Base-by-base conservation (phyloP, 2,113 vertebrate genomes). In the Helogale parvula region DNA sequence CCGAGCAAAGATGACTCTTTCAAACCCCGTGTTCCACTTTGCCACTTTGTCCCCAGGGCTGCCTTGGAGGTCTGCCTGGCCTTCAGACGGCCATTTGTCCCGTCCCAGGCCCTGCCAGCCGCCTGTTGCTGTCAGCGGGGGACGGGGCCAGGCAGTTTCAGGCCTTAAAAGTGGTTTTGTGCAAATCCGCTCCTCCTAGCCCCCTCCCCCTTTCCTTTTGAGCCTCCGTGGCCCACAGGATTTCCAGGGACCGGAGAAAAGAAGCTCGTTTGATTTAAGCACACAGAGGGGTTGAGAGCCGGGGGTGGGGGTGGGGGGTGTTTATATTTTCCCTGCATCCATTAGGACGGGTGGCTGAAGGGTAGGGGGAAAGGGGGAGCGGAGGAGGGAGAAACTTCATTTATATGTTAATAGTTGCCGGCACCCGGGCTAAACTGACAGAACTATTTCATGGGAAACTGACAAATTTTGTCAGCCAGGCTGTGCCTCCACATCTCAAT, bases 361-460 rank as follows among this genome's bases (percentile, higher is more conserved):
- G 98, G 98, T 90, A 80, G 98, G 77, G 96, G 98, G 86, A 90
- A 82, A 93, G 97, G 98, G 93, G 86, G 99, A 96, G 94, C 38
- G 38, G 69, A 97, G 97, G 94, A 98, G 98, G 96, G 98, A 98
- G 98, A 99, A 98, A 99, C 98, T 99, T 99, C 99, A 99, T 99
- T 99, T 99, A 99, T 99, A 99, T 99, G 99, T 99, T 99, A 99
- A 99, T 99, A 99, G 98, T 98, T 98, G 98, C 98, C 98, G 81
- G 98, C 98, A 98, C 98, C 98, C 93, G 98, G 98, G 98, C 99
- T 98, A 98, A 99, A 99, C 98, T 98, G 98, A 99, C 99, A 98
- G 98, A 99, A 99, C 98, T 99, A 99, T 99, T 99, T 99, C 99
- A 99, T 99, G 99, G 99, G 99, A 99, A 99, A 99, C 99, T 99